Evolutionary conservation across 2,797 vertebrate species (phyloP), one percentile per base, ranked within the genome.

Genomic region (Clarias pachynema): DNA sequence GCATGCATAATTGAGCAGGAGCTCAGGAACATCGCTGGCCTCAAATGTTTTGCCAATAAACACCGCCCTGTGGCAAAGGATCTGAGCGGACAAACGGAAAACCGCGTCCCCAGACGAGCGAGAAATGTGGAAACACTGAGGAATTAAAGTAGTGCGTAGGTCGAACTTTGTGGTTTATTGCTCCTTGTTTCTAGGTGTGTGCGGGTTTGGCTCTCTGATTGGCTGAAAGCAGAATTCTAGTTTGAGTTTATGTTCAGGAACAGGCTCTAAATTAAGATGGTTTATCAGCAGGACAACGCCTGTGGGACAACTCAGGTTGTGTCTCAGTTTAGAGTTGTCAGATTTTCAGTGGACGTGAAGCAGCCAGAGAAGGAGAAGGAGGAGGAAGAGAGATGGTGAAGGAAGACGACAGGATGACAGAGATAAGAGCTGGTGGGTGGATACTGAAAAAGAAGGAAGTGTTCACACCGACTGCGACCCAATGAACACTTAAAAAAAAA

Each of bases 271-370:
- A 81, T 66, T 73, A 65, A 72, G 70, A 59, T 16, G 0, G 77
- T 77, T 87, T 79, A 60, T 89, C 86, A 83, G 77, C 31, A 63
- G 62, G 78, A 77, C 40, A 26, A 63, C 53, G 49, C 57, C 62
- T 84, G 70, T 81, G 70, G 81, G 84, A 85, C 77, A 31, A 40
- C 34, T 78, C 31, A 6, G 69, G 62, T 63, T 34, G 62, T 2
- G 29, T 77, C 44, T 86, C 60, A n/a, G 82, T 86, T 81, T 72
- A 77, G 68, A 62, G 83, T 44, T 72, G 73, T 65, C 72, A 82
- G 73, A 75, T 68, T 69, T 74, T 37, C 34, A 59, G 66, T 75
- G 56, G 53, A 68, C n/a, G n/a, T 18, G 37, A 22, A 49, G 60
- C 74, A 66, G 60, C n/a, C 10, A 12, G 56, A 16, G 31, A 56